A percentile compares a stretch with the other conserved stretches of the same genome.
phyloP scores from a whole-genome alignment of 2,888 invertebrate genomes.

The Athetis lepigone region DNA sequence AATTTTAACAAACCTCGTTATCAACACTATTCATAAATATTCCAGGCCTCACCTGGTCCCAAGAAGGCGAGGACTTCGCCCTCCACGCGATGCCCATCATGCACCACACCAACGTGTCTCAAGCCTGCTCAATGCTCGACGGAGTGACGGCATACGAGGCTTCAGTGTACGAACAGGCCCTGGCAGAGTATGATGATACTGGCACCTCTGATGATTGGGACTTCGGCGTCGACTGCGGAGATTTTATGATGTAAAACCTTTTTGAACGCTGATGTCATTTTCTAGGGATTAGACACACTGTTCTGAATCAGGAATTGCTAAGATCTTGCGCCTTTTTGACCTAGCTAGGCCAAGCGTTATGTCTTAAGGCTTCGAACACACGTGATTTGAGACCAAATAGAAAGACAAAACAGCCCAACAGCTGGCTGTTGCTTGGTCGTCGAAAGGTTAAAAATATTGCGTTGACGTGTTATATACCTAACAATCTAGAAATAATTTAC shows the following conservation, averaged over 20 bases:
- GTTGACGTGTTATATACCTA: too few relatives aligned
- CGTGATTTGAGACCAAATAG: too few relatives aligned
- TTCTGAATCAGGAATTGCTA: background rate
- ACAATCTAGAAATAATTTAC: too few relatives aligned
- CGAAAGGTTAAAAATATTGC: too few relatives aligned
- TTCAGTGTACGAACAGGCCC: slow-evolving; percentile 90
- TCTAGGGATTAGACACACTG: slow-evolving; percentile 24
- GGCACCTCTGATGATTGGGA: slow-evolving; percentile 92
- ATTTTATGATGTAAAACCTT: slow-evolving; percentile 91
- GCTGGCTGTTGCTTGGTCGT: too few relatives aligned
- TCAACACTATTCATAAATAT: slow-evolving; percentile 36
- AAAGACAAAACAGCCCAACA: too few relatives aligned
- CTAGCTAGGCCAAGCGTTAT: background rate
- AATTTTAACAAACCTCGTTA: background rate
- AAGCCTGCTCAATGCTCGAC: slow-evolving; percentile 90
- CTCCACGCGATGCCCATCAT: slow-evolving; percentile 92
- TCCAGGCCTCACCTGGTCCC: slow-evolving; percentile 92
- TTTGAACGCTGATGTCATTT: slow-evolving; percentile 3
- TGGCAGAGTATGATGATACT: slow-evolving; percentile 91
- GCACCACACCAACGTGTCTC: slow-evolving; percentile 91
- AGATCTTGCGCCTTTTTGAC: background rate
- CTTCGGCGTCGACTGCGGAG: slow-evolving; percentile 93
- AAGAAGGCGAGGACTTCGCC: slow-evolving; percentile 92
- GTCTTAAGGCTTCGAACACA: too few relatives aligned
- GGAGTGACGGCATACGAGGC: slow-evolving; percentile 92